Base-by-base conservation (phyloP, 2,797 vertebrate species). In the Neosalanx taihuensis region DNA sequence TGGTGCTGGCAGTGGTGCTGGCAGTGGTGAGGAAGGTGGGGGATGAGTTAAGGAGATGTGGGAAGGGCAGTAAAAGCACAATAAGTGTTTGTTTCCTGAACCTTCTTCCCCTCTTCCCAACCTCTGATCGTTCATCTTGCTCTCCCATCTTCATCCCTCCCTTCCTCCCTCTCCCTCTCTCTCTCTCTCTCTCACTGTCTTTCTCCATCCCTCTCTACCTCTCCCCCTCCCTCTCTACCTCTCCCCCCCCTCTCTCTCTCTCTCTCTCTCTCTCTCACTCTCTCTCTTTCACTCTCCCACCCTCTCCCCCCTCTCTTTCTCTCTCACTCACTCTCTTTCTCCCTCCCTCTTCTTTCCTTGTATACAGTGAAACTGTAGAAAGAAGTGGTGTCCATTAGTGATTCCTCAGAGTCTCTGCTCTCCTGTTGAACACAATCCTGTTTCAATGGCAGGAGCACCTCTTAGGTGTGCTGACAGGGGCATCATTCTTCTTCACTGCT, bases 331-430 rank as follows among this genome's bases (percentile, higher is more conserved):
- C 67, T 30, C 46, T 17, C 57, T 51, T 33, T 71, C 12, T 51
- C 41, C 5, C 46, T 51, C 65, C 2, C 41, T 20, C 51, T 35
- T 51, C 4, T 51, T 33, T 51, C 17, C 18, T 7, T 33, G 29
- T 12, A n/a, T 53, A 75, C 56, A 70, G 67, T 66, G 63, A 67
- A 56, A 74, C 37, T 74, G 51, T 62, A 79, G 20, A 73, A 73
- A 73, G 62, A 76, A 86, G 82, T 77, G 31, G 69, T 81, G 77
- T 87, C 85, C 86, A 89, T 89, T 89, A 89, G 81, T 67, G 33
- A 67, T 74, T 75, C 81, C 76, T 71, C 56, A 23, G 85, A 85
- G 83, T 77, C 68, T 13, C 60, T 65, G 30, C 57, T 69, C 79
- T 69, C 71, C 68, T 79, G 75, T 81, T 73, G 67, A 79, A 73